A percentile compares a stretch with the other conserved stretches of the same genome.
Conservation (phyloP, 2,888 invertebrate genomes). For the Agriopis leucophaearia region DNA sequence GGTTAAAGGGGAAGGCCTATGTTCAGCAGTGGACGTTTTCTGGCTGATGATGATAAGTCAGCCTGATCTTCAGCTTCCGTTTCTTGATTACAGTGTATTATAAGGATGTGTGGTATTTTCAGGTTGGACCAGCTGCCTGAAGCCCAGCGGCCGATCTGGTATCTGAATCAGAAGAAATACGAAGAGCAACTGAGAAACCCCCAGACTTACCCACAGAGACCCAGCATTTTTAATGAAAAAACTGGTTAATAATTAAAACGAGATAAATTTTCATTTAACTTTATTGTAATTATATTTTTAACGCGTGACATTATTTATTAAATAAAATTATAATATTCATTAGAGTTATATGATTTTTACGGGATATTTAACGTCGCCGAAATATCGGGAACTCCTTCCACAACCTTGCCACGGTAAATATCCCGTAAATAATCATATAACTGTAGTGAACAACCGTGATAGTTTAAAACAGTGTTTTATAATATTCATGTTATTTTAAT, state of each 20-base stretch:
- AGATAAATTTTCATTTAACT: background rate
- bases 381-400: no score
- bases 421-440: no score
- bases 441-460: no score
- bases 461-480: no score
- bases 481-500: background rate
- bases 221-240: slow-evolving; percentile 45
- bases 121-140: slow-evolving; percentile 74
- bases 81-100: background rate
- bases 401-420: no score
- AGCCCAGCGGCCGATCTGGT: slow-evolving; percentile 71
- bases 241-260: background rate
- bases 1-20: no score
- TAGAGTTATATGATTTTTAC: no score
- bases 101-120: background rate
- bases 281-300: background rate
- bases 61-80: background rate
- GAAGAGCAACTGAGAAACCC: slow-evolving; percentile 37
- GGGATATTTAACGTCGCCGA: no score
- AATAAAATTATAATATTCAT: background rate
- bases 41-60: no score
- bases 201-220: slow-evolving; percentile 38
- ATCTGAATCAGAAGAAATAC: slow-evolving; percentile 47
- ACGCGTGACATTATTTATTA: background rate
- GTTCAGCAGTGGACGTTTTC: no score